Evolutionary conservation across 2,797 vertebrate genomes (phyloP).

Genomic region (Phrynocephalus guinanensis): DNA sequence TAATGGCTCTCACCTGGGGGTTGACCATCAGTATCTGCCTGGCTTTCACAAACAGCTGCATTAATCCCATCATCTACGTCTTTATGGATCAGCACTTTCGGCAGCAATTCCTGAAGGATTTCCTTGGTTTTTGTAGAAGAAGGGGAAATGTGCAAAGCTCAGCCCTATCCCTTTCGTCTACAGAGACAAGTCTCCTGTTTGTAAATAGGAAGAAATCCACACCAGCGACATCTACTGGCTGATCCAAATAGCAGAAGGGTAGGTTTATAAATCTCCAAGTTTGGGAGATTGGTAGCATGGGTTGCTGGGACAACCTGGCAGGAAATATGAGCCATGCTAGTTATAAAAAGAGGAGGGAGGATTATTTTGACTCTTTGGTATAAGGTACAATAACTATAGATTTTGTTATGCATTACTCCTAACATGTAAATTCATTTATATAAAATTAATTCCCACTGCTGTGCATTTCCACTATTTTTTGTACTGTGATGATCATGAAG

Average conservation of each 20-base stretch:
- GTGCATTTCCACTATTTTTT: background rate
- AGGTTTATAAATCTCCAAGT: background rate
- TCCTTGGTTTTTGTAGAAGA: background rate
- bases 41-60: slow-evolving; percentile 88
- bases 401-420: background rate
- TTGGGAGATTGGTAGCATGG: background rate
- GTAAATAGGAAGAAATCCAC: slow-evolving; percentile 19
- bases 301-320: background rate
- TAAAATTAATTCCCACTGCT: background rate
- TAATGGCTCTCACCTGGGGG: slow-evolving; percentile 67
- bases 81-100: slow-evolving; percentile 87
- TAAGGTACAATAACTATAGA: background rate
- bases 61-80: slow-evolving; percentile 88
- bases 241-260: background rate
- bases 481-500: background rate
- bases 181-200: slow-evolving; percentile 43
- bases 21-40: slow-evolving; percentile 81
- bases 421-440: background rate
- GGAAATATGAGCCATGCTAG: background rate
- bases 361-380: background rate
- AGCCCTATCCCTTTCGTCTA: slow-evolving; percentile 45
- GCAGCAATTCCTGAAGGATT: slow-evolving; percentile 34
- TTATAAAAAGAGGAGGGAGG: background rate
- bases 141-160: background rate
- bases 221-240: background rate